A percentile compares a stretch with the other conserved stretches of the same genome.
Conservation (phyloP, 1,140 invertebrate species). For the Diploscapter pachys region DNA sequence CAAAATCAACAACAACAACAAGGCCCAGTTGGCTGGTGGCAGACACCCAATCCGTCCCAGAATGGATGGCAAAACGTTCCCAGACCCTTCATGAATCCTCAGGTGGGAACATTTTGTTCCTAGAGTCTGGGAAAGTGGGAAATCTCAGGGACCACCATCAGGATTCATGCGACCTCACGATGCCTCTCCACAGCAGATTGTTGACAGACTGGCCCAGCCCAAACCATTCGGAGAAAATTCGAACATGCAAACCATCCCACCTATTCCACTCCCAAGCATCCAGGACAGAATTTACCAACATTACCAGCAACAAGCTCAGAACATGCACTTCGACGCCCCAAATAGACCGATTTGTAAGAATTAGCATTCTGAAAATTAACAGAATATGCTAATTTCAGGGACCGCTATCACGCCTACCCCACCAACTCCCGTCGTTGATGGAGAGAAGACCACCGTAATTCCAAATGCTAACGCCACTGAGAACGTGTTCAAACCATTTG, state of each 20-base stretch:
- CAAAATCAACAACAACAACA: slow-evolving; percentile 24
- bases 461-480: neutral
- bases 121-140: neutral
- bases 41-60: slow-evolving; percentile 7
- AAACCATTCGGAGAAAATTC: neutral
- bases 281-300: slow-evolving; percentile 29
- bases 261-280: slow-evolving; percentile 25
- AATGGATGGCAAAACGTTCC: slow-evolving; percentile 15
- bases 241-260: slow-evolving; percentile 16
- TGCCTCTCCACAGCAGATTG: neutral
- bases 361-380: neutral
- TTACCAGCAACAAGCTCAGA: slow-evolving; percentile 25
- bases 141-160: slow-evolving; percentile 17
- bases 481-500: slow-evolving; percentile 16
- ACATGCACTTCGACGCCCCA: slow-evolving; percentile 25
- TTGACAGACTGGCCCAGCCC: neutral
- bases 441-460: slow-evolving; percentile 1
- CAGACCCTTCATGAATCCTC: slow-evolving; percentile 12
- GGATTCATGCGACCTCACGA: slow-evolving; percentile 13
- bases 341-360: slow-evolving; percentile 19
- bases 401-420: slow-evolving; percentile 34
- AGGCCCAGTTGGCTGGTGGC: neutral
- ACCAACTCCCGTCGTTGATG: slow-evolving; percentile 4
- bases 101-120: neutral
- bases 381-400: slow-evolving; percentile 15